Percentiles rank a stretch among this genome's conserved stretches.
These are phyloP conservation scores for Geococcyx californianus DNA, from an alignment of 2,113 vertebrate species.

Conservation along the genomic window DNA sequence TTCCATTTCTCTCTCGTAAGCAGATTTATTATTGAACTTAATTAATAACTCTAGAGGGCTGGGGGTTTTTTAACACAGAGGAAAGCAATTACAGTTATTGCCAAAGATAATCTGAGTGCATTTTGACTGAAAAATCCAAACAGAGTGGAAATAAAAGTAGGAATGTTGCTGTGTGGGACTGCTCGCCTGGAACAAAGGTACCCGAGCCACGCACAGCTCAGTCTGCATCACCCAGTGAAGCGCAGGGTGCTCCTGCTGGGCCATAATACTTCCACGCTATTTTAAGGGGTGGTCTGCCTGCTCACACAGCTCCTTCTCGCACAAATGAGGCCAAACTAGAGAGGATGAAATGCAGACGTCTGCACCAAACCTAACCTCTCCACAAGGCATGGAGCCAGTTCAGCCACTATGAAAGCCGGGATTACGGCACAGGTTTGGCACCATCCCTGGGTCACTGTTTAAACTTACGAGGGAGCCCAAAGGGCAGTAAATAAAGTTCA, in stretches of 20 bases:
- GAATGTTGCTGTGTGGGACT: neutral
- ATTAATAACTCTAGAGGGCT: neutral
- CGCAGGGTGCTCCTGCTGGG: neutral
- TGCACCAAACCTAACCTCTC: neutral
- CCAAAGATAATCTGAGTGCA: neutral
- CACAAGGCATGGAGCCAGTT: rapidly evolving
- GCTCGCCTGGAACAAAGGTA: neutral
- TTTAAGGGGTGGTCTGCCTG: neutral
- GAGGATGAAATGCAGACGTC: neutral
- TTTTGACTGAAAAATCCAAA: neutral
- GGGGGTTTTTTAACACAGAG: neutral
- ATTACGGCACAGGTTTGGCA: neutral
- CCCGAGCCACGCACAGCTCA: neutral
- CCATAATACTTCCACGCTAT: neutral
- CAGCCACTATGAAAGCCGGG: neutral
- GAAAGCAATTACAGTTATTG: neutral
- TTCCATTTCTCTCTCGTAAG: neutral
- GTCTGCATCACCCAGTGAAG: neutral
- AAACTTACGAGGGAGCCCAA: neutral
- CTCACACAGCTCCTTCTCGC: neutral
- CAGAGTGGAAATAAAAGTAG: neutral
- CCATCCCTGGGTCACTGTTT: neutral
- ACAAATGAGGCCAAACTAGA: neutral
- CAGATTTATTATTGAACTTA: neutral
- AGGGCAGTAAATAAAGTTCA: neutral